Base-by-base conservation (phyloP, 2,888 invertebrate species). In the Unio delphinus region DNA sequence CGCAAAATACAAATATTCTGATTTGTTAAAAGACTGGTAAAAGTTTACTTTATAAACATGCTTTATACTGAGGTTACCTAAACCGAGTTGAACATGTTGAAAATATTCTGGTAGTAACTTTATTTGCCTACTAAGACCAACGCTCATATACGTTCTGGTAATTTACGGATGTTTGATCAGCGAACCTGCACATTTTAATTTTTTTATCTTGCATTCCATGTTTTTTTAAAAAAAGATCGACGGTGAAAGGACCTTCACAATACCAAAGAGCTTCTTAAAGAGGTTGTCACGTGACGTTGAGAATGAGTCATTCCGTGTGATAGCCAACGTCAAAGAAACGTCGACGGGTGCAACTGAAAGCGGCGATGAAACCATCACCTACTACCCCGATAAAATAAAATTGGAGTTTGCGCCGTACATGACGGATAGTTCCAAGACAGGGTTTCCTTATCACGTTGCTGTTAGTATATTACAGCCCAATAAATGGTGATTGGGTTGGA, bases 241-340 rank as follows among this genome's bases (percentile, higher is more conserved):
- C 57, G 82, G 82, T 6, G 74, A 73, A 34, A 66, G 62, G 3
- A 56, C 68, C 4, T 78, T 80, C 57, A 67, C 68, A 1, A 64
- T 82, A 20, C 65, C 70, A 6, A 73, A 60, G 58, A 59, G 34
- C 15, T 54, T 69, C 2, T 26, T 82, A 18, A 62, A 72, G n/a
- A 64, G 63, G 54, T 45, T 82, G 15, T 65, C 71, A 11, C 65
- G 72, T 20, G 67, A 74, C 55, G 20, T 78, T 11, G 58, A 70
- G 4, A 73, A 68, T 55, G 66, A 68, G 20, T 70, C 73, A 1
- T 66, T 82, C 26, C 8, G 64, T 3, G 67, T 82, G 3, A 58
- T 96, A 87, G 97, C 96, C 0, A 94, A 95, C 4, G 94, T 98
- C 4, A 96, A 96, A 89, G 98, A 98, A 91, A 93, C 94, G 66